A percentile compares a stretch with the other conserved stretches of the same genome.
Conservation (phyloP, 2,888 invertebrate genomes). For the Synergus umbraculus region DNA sequence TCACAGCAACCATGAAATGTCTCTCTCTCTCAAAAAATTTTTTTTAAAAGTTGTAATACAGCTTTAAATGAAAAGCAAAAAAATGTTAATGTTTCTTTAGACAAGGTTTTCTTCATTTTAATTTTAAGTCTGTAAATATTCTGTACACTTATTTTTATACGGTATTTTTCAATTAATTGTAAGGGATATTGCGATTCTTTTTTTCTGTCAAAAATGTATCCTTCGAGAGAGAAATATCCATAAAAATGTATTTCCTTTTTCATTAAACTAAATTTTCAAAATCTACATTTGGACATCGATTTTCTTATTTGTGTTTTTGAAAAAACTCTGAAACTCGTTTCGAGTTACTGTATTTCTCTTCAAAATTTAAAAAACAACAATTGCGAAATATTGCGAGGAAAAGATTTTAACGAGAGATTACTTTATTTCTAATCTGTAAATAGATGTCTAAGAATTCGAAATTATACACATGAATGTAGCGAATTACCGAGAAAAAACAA, state of each 20-base stretch:
- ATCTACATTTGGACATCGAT: background rate
- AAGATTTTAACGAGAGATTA: slow-evolving; percentile 2
- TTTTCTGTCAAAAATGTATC: slow-evolving; percentile 9
- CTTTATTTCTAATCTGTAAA: background rate
- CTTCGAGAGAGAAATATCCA: slow-evolving; percentile 1
- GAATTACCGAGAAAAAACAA: background rate
- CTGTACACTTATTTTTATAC: slow-evolving; percentile 4
- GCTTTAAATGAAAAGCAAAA: background rate
- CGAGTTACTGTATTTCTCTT: background rate
- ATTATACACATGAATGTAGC: background rate
- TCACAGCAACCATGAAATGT: too few relatives aligned
- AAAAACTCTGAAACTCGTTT: background rate
- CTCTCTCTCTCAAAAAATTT: background rate
- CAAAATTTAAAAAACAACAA: background rate
- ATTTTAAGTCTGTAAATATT: background rate
- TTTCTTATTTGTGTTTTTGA: slow-evolving; percentile 9
- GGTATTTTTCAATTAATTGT: background rate
- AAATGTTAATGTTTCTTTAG: background rate
- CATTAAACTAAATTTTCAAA: slow-evolving; percentile 1
- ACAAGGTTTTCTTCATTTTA: background rate
- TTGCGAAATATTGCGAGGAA: background rate
- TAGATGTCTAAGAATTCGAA: slow-evolving; percentile 9
- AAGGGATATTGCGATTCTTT: slow-evolving; percentile 9
- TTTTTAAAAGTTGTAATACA: background rate
- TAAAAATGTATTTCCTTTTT: slow-evolving; percentile 2